Percentiles rank a stretch among this genome's conserved stretches.
Conservation (phyloP, 2,888 invertebrate genomes). For the Melanophora roralis region DNA sequence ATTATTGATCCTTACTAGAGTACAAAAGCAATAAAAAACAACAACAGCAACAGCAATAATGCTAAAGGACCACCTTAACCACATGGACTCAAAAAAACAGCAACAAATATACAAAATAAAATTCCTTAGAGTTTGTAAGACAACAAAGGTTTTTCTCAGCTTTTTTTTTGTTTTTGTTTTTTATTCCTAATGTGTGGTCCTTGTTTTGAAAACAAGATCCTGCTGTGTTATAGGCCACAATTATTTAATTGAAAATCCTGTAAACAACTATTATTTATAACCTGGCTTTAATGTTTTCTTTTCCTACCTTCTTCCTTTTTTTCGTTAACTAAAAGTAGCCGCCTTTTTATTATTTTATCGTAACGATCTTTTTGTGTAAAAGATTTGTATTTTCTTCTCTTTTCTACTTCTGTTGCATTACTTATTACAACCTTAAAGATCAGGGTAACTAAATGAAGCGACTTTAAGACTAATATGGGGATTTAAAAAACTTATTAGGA, state of each 20-base stretch:
- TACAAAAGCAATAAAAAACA: slow-evolving; percentile 25
- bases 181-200: slow-evolving; percentile 47
- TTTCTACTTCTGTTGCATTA: not conserved
- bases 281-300: slow-evolving; percentile 2
- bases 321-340: slow-evolving; percentile 33
- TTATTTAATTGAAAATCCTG: slow-evolving; percentile 60
- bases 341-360: slow-evolving; percentile 47
- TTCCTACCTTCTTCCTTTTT: not conserved
- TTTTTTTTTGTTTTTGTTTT: not conserved
- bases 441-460: not conserved
- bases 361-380: slow-evolving; percentile 33
- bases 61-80: slow-evolving; percentile 28
- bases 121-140: not conserved
- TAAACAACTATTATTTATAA: slow-evolving; percentile 43
- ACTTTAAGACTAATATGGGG: too few species aligned
- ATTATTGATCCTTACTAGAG: slow-evolving; percentile 57
- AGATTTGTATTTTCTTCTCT: slow-evolving; percentile 21
- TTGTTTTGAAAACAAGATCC: slow-evolving; percentile 41
- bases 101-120: not conserved
- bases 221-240: slow-evolving; percentile 58
- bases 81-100: slow-evolving; percentile 11
- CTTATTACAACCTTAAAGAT: too few species aligned
- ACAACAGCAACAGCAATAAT: slow-evolving; percentile 10
- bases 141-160: not conserved
- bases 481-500: too few species aligned